Percentiles rank a stretch among this genome's conserved stretches.
Conservation (phyloP, 2,113 vertebrate genomes). For the Sialia sialis region DNA sequence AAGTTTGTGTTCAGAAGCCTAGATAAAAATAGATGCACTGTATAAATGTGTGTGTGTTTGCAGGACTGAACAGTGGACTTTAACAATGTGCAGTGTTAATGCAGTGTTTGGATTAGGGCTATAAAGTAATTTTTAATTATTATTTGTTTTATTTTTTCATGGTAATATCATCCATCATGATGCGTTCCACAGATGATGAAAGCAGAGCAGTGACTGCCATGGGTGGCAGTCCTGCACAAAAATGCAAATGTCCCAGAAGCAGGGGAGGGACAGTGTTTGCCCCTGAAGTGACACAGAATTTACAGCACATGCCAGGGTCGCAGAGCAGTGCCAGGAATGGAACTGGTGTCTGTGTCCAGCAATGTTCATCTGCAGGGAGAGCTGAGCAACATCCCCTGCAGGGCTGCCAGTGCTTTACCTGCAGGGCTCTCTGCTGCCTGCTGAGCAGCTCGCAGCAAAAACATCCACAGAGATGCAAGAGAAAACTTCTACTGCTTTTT, state of each 20-base stretch:
- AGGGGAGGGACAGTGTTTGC: neutral
- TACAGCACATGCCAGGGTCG: neutral
- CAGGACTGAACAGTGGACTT: neutral
- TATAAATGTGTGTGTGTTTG: neutral
- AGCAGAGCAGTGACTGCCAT: neutral
- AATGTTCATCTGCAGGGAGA: neutral
- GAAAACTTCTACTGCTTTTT: neutral
- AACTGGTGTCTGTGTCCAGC: neutral
- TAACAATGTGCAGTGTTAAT: neutral
- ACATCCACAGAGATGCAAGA: neutral
- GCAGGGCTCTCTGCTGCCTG: neutral
- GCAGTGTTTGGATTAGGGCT: neutral
- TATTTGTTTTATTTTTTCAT: neutral
- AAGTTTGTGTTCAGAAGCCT: neutral
- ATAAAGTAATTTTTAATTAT: neutral
- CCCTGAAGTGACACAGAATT: neutral
- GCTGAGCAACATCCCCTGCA: neutral
- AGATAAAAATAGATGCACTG: neutral
- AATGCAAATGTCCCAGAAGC: neutral
- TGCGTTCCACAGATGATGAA: neutral
- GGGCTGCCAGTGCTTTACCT: neutral
- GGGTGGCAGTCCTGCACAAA: neutral
- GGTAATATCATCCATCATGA: neutral
- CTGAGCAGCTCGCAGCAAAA: neutral
- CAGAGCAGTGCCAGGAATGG: neutral